These are phyloP conservation scores for Napeogenes inachia DNA, from an alignment of 2,888 invertebrate genomes.

Conservation along the genomic window DNA sequence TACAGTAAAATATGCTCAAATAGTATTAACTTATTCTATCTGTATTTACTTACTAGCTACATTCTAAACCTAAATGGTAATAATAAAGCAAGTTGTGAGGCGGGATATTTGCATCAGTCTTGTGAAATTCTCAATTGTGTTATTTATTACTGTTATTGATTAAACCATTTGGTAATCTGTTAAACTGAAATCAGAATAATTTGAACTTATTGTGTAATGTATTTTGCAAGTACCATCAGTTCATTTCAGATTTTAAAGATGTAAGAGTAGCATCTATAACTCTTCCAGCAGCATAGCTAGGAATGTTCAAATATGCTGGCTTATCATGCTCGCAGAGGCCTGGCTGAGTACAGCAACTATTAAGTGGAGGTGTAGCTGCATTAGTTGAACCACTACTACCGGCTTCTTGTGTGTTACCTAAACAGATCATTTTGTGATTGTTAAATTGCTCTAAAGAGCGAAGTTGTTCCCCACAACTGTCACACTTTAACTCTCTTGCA, in stretches of 20 bases:
- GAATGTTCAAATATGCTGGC: conserved; percentile 73
- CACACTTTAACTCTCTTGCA: conserved; percentile 74
- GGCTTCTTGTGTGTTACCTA: conserved; percentile 52
- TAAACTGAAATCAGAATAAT: conserved; percentile 45
- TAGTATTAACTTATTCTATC: conserved; percentile 52
- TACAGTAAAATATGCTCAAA: conserved; percentile 50
- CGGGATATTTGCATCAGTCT: conserved; percentile 79
- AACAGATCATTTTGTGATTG: conserved; percentile 72
- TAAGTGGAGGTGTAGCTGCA: conserved; percentile 41
- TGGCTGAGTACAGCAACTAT: conserved; percentile 69
- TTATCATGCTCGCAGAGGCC: conserved; percentile 75
- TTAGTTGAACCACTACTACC: conserved; percentile 46
- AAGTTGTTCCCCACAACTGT: conserved; percentile 72
- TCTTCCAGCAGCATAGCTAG: conserved; percentile 68
- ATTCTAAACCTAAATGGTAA: conserved; percentile 73
- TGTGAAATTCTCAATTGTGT: conserved; percentile 75
- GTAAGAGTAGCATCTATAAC: conserved; percentile 70
- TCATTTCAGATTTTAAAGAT: conserved; percentile 71
- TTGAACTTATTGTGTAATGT: conserved; percentile 28
- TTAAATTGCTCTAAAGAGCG: conserved; percentile 73
- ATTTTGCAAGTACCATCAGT: conserved; percentile 51
- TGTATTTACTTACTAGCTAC: conserved; percentile 64
- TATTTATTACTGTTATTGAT: conserved; percentile 69
- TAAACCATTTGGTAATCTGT: conserved; percentile 73
- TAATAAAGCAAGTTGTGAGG: conserved; percentile 78